Base-by-base conservation (phyloP, 2,797 vertebrate species). In the Lepus townsendii region DNA sequence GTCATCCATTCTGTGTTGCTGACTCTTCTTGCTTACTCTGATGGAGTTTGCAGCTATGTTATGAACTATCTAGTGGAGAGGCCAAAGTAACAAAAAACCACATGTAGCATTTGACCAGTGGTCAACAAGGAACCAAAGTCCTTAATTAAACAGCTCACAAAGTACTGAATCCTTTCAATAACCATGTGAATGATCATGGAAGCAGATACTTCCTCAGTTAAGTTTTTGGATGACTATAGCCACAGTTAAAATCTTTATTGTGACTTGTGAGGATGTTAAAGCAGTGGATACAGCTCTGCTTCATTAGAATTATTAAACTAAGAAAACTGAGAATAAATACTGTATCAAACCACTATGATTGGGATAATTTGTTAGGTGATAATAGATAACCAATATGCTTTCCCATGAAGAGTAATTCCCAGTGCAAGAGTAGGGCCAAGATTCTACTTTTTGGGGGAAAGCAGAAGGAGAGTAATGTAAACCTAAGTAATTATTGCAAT, bases 391-490 rank as follows among this genome's bases (percentile, higher is more conserved):
- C 22, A 84, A 38, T 24, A 57, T 54, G 26, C 4, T 87, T 94
- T 89, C 17, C 22, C 24, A 47, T 35, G 27, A 84, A 93, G 60
- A 52, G 12, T 76, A 20, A 50, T 10, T 38, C 12, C 8, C 30
- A n/a, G 1, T 27, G 54, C 3, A 73, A 1, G 1, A 3, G 11
- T 19, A 5, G 7, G 13, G 3, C 5, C 65, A 82, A 71, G 32
- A 71, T 2, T 1, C 24, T 83, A 11, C 5, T 22, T 71, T 69
- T 20, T 3, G n/a, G 10, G n/a, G 24, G 1, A 75, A 47, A 47
- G 20, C 1, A 77, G 24, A 87, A 22, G 7, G 27, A 10, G 14
- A 27, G 27, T 60, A 54, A 79, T 50, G 42, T 22, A 73, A 79
- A 60, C 6, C 27, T 63, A 82, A 84, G 54, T 24, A 71, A 63